Percentiles rank a stretch among this genome's conserved stretches.
Conservation (phyloP, 2,797 vertebrate genomes). For the Tympanoctomys barrerae region DNA sequence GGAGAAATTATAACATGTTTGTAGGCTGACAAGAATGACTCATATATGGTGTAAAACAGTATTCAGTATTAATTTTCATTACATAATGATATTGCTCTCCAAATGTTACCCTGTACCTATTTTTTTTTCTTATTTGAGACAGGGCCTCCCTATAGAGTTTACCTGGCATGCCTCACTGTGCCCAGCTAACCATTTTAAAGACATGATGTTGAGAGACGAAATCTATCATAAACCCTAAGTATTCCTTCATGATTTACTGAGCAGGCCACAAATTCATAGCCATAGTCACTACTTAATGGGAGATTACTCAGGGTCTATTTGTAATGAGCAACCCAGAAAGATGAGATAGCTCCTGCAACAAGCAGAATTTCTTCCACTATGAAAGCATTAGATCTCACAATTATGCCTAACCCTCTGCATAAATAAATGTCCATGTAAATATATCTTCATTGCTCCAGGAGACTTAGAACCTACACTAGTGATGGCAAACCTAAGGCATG, state of each 20-base stretch:
- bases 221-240: neutral
- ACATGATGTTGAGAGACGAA: neutral
- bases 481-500: too few species aligned
- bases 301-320: neutral
- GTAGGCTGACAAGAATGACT: neutral
- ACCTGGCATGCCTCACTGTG: neutral
- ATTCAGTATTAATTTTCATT: neutral
- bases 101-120: neutral
- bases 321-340: neutral
- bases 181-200: neutral
- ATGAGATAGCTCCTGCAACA: neutral
- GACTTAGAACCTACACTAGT: neutral
- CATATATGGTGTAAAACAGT: neutral
- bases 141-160: neutral
- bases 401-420: neutral
- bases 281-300: neutral
- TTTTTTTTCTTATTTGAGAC: neutral
- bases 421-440: neutral
- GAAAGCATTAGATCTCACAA: neutral
- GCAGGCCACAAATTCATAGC: neutral
- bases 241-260: conserved; percentile 6
- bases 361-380: neutral
- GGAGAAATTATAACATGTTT: neutral
- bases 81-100: neutral
- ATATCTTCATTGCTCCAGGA: neutral